Base-by-base conservation (phyloP, 2,113 vertebrate species). In the Mesembrinibis cayennensis region DNA sequence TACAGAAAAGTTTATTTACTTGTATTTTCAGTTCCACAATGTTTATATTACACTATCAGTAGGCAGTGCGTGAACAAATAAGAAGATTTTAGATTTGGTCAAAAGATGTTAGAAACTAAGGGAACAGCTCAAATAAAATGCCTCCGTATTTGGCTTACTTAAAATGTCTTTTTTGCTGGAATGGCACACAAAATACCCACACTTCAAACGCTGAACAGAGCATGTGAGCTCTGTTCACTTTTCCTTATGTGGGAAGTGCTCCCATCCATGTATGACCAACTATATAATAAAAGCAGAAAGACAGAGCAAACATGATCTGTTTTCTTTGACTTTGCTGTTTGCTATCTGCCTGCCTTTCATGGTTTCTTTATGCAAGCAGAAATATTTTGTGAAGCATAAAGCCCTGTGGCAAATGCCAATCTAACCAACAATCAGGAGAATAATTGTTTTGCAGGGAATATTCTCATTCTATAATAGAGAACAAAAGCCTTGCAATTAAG, bases 371-470 rank as follows among this genome's bases (percentile, higher is more conserved):
- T 89, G 59, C 76, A 90, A 93, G 92, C 73, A 93, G 84, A 96
- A 97, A 89, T 96, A 93, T 97, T 97, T 95, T 90, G 80, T 93
- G 94, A 89, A 89, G 92, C 92, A 81, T 90, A 88, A 95, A 95
- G 59, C 90, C 90, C 95, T 93, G 88, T 97, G 90, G 95, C 90
- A 97, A 97, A 97, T 97, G 92, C 90, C 96, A 95, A 97, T 94
- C 94, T 94, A 96, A 92, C 92, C 95, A 94, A 86, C 90, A 94
- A 97, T 95, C 97, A 97, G 79, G 90, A 96, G 94, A 97, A 84
- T 97, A 97, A 94, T 96, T 97, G 88, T 97, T 96, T 97, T 95
- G 94, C 86, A 91, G 94, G 94, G 86, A 94, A 97, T 94, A 94
- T 95, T 95, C 96, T 87, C 85, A 79, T 96, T 93, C 94, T 94